Percentiles rank a stretch among this genome's conserved stretches.
Conservation (phyloP, 2,113 vertebrate genomes). For the Sterrhoptilus dennistouni region DNA sequence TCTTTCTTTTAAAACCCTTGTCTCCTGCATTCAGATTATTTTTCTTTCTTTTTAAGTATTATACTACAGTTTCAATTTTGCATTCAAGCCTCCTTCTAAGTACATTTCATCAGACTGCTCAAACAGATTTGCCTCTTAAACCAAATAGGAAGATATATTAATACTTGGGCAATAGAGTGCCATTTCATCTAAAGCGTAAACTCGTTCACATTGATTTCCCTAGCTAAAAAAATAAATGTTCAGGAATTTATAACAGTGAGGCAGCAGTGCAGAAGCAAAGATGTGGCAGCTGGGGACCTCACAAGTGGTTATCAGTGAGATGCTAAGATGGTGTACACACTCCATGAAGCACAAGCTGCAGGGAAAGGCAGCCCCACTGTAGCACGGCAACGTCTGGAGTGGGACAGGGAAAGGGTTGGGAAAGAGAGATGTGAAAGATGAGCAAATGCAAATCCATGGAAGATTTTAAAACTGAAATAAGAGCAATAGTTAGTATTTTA, state of each 20-base stretch:
- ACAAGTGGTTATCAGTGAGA: no score
- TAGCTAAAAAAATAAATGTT: background rate
- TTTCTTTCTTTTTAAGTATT: background rate
- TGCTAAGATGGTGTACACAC: accelerated
- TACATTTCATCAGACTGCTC: background rate
- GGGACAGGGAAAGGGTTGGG: background rate
- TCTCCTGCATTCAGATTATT: background rate
- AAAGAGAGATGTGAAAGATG: background rate
- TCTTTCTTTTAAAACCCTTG: background rate
- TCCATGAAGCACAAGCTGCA: background rate
- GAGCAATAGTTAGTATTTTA: background rate
- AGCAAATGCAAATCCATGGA: background rate
- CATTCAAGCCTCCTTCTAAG: background rate
- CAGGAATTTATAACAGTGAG: background rate
- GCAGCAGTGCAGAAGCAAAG: background rate
- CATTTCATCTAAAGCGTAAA: background rate
- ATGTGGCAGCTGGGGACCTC: background rate
- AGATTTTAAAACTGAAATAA: background rate
- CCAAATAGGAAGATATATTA: background rate
- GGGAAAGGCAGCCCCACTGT: background rate
- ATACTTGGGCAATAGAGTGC: background rate
- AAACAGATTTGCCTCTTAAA: background rate
- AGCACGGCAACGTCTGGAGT: background rate
- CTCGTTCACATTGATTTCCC: background rate
- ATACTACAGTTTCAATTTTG: background rate